Evolutionary conservation across 1,140 invertebrate genomes (phyloP).

Genomic region (Asbolus verrucosus): DNA sequence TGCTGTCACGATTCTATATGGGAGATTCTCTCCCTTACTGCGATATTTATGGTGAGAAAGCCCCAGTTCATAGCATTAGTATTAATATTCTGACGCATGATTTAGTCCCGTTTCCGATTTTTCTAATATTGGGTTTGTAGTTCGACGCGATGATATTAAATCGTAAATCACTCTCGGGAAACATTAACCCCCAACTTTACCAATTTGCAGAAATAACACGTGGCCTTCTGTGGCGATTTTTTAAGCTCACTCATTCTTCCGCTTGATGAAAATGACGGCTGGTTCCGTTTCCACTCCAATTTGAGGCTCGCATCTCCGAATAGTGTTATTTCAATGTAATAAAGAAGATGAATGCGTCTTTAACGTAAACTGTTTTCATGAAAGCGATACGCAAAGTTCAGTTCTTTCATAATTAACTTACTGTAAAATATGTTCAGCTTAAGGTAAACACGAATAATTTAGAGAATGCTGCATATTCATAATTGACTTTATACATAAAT

Average conservation of each 20-base stretch:
- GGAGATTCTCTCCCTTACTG: conserved; percentile 15
- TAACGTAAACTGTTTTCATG: conserved; percentile 5
- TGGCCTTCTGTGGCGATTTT: conserved; percentile 16
- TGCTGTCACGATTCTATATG: conserved; percentile 6
- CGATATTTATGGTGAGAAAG: conserved; percentile 25
- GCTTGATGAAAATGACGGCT: neutral
- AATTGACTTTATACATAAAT: conserved; percentile 39
- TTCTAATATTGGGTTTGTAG: conserved; percentile 32
- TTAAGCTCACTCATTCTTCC: conserved; percentile 13
- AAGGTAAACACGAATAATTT: conserved; percentile 37
- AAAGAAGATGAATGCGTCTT: conserved; percentile 20
- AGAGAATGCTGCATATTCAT: conserved; percentile 39
- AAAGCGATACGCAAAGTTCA: conserved; percentile 27
- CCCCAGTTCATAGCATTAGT: conserved; percentile 20
- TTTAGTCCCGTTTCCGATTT: conserved; percentile 20
- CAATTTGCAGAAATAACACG: conserved; percentile 36
- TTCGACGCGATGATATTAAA: conserved; percentile 32
- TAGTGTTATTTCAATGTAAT: conserved; percentile 2
- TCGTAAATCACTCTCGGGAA: conserved; percentile 22
- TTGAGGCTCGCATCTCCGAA: too few relatives aligned
- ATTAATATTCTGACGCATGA: conserved; percentile 37
- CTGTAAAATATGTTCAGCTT: conserved; percentile 39
- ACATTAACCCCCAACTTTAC: conserved; percentile 29
- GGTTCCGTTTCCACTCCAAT: too few relatives aligned
- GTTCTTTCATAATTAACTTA: conserved; percentile 38